These are phyloP conservation scores for Nesogale talazaci DNA, from an alignment of 2,113 vertebrate species.

Conservation along the genomic window DNA sequence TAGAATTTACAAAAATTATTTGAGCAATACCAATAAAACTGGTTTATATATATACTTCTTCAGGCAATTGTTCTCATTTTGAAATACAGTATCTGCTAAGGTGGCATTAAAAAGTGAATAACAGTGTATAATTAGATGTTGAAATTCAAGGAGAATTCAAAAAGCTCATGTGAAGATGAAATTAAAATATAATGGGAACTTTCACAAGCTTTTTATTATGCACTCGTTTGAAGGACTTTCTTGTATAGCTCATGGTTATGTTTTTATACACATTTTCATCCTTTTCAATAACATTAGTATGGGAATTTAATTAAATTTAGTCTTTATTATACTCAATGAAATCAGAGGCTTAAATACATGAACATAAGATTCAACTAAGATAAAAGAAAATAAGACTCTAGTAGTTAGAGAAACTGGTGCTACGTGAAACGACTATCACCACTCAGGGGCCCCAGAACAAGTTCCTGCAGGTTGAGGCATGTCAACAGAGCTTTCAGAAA, in stretches of 20 bases:
- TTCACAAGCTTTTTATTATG: neutral
- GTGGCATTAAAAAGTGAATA: slow-evolving; percentile 5
- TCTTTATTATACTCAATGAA: slow-evolving; percentile 32
- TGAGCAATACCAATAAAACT: slow-evolving; percentile 6
- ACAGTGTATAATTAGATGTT: slow-evolving; percentile 34
- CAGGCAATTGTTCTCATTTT: neutral
- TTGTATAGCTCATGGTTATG: neutral
- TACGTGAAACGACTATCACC: neutral
- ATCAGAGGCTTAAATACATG: slow-evolving; percentile 46
- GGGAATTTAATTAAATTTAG: neutral
- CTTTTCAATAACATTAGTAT: neutral
- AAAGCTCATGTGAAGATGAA: too few relatives aligned
- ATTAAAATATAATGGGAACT: too few relatives aligned
- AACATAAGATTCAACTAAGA: neutral
- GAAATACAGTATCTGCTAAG: neutral
- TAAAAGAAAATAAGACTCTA: neutral
- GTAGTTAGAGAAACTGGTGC: slow-evolving; percentile 29
- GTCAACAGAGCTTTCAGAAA: neutral
- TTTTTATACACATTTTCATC: slow-evolving; percentile 5
- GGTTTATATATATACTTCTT: neutral
- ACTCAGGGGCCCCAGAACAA: neutral
- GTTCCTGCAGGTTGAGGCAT: neutral
- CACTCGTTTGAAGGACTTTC: neutral
- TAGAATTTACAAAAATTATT: neutral
- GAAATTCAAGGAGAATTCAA: neutral